phyloP scores from a whole-genome alignment of 2,797 vertebrate species.

The Danio albolineatus region DNA sequence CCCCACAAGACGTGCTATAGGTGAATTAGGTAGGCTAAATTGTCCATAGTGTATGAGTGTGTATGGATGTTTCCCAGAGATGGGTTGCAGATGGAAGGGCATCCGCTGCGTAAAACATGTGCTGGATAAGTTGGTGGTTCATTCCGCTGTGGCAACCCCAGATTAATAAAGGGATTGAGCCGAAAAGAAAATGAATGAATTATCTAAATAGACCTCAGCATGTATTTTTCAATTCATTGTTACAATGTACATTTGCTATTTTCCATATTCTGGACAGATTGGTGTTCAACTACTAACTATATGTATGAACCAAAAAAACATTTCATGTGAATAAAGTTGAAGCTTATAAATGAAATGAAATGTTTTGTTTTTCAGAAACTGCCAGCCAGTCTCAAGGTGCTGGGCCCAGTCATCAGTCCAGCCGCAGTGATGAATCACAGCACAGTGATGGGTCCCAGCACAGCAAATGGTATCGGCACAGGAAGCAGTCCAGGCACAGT shows the following conservation, averaged over 20 bases:
- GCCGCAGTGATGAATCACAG: background rate
- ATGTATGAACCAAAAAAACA: background rate
- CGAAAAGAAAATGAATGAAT: too few relatives aligned
- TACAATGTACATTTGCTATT: background rate
- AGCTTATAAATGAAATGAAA: background rate
- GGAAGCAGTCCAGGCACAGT: background rate
- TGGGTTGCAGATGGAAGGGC: too few relatives aligned
- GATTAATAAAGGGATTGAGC: too few relatives aligned
- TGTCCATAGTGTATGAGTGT: too few relatives aligned
- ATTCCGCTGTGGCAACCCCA: too few relatives aligned
- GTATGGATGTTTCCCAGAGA: too few relatives aligned
- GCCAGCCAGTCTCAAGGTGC: background rate
- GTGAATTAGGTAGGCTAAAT: too few relatives aligned
- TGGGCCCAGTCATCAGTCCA: constrained; percentile 5
- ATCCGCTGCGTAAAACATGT: too few relatives aligned
- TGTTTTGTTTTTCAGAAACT: background rate
- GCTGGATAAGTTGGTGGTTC: too few relatives aligned
- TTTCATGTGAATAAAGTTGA: background rate
- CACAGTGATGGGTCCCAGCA: background rate
- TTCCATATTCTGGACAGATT: background rate
- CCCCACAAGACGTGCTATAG: too few relatives aligned
- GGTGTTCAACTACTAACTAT: background rate
- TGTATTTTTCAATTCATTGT: background rate
- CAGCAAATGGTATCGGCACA: background rate
- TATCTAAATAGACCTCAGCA: too few relatives aligned